Evolutionary conservation across 1,140 invertebrate genomes (phyloP), one percentile per base, ranked within the genome.

Genomic region (Rhagoletis zephyria): DNA sequence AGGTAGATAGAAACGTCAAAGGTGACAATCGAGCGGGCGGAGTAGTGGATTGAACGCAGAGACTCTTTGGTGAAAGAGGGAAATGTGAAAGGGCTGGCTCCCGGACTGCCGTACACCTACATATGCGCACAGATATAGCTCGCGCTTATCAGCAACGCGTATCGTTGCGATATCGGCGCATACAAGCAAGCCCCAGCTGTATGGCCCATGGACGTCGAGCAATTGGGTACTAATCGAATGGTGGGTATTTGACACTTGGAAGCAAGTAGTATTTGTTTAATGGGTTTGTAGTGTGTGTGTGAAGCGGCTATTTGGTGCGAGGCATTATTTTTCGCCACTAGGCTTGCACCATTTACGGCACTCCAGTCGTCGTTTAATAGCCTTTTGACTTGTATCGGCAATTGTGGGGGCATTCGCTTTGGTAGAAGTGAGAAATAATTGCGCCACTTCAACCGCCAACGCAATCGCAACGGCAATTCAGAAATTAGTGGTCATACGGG

Each of bases 1-100:
- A 65, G 16, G 67, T 74, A 81, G 74, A 48, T 81, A 48, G 56
- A 81, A 81, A 19, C 51, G 74, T 81, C 74, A 81, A 81, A 59
- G 45, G 45, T 81, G 74, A 81, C n/a, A 81, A 48, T 19, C 74
- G 74, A 56, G 74, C 74, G 48, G 45, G 10, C n/a, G 48, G 45
- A 19, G 74, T 51, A 12, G 74, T 4, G 1, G 51, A 56, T 10
- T 56, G 51, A 5, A 56, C 51, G 51, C 51, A 5, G 51, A 56
- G 51, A 30, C 30, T 30, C 30, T 30, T 30, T 30, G 30, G 30
- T 30, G 30, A 30, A 56, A 56, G 51, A 56, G 51, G 51, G 51
- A 56, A 30, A 30, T 30, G 51, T 1, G 51, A 56, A 10, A 10
- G 51, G 10, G 51, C 1, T 56, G 5, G 51, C 51, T 56, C 5